These are phyloP conservation scores for Etheostoma spectabile DNA, from an alignment of 2,113 vertebrate species.

Conservation along the genomic window DNA sequence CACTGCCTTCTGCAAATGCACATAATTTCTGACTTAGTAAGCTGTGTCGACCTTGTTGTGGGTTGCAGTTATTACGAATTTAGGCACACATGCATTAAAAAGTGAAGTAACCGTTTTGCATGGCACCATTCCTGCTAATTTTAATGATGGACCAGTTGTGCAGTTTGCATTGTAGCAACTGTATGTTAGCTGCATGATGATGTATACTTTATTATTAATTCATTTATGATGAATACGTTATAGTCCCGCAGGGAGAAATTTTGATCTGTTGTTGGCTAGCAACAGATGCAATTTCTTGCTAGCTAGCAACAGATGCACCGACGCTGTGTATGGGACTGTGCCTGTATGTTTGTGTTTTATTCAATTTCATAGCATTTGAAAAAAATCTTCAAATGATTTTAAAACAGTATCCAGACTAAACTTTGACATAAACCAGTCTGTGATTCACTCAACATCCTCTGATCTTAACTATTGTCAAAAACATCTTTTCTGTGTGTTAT, in stretches of 20 bases:
- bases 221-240: too few species aligned
- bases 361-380: too few species aligned
- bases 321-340: neutral
- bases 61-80: neutral
- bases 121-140: neutral
- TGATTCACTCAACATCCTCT: too few species aligned
- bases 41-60: neutral
- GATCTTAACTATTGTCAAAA: too few species aligned
- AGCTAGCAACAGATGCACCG: neutral
- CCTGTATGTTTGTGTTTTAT: neutral
- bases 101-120: neutral
- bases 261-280: neutral
- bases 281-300: neutral
- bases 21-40: neutral
- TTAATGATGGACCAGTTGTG: too few species aligned
- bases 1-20: conserved; percentile 54
- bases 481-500: too few species aligned
- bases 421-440: too few species aligned
- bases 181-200: neutral
- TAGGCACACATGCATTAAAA: neutral
- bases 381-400: too few species aligned
- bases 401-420: too few species aligned
- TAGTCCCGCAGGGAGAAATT: too few species aligned
- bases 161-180: neutral
- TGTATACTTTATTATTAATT: too few species aligned